Evolutionary conservation across 2,888 invertebrate genomes (phyloP).

Genomic region (Emmelina monodactyla): DNA sequence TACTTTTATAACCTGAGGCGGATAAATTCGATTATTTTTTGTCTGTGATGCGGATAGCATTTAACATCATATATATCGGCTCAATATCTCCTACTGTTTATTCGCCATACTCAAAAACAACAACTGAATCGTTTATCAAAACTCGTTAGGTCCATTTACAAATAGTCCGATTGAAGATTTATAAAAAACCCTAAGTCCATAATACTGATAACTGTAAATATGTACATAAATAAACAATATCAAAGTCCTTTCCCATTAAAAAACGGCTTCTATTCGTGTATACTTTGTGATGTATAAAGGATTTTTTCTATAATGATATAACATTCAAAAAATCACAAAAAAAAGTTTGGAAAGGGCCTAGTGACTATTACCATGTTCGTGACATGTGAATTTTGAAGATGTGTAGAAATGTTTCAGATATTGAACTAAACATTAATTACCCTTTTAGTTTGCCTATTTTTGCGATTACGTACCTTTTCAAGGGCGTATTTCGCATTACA

Average conservation of each 20-base stretch:
- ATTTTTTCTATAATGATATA: conserved; percentile 24
- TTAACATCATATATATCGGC: too few species aligned
- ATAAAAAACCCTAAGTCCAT: conserved; percentile 32
- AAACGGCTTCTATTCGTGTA: conserved; percentile 37
- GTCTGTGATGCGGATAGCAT: too few species aligned
- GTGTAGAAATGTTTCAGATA: too few species aligned
- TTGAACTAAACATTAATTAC: too few species aligned
- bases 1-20: too few species aligned
- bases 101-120: too few species aligned
- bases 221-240: conserved; percentile 41
- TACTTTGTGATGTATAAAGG: conserved; percentile 45
- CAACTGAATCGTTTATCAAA: too few species aligned
- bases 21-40: too few species aligned
- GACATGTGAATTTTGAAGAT: conserved; percentile 17
- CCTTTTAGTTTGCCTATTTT: too few species aligned
- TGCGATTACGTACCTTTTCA: too few species aligned
- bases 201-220: conserved; percentile 43
- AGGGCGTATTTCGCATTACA: too few species aligned
- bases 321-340: conserved; percentile 37
- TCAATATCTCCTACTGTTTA: too few species aligned
- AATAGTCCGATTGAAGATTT: conserved; percentile 23
- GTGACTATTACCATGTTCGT: conserved; percentile 32
- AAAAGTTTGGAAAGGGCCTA: conserved; percentile 41
- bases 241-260: conserved; percentile 30
- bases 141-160: conserved; percentile 14